Base-by-base conservation (phyloP, 2,113 vertebrate genomes). In the Chaetura pelagica region DNA sequence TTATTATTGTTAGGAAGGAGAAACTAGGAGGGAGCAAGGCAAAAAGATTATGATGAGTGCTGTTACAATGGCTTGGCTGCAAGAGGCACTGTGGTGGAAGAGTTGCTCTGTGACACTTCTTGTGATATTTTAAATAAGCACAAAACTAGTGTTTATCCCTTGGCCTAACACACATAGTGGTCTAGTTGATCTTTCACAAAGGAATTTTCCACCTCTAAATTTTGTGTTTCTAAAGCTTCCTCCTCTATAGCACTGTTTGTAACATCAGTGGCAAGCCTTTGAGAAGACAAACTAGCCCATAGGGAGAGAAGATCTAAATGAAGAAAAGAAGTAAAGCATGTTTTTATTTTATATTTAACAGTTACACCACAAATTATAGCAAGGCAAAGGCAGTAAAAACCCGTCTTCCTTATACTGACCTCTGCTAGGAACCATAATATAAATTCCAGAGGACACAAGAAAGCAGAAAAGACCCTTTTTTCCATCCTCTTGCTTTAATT, bases 201-300 rank as follows among this genome's bases (percentile, higher is more conserved):
- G 91, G 80, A 95, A 96, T 92, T 93, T 95, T 95, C 95, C 80
- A 23, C 87, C 84, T 82, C 90, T 90, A 49, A 81, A 89, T 90
- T 84, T 89, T 84, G 42, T 89, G 38, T 38, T 94, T 89, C 61
- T 84, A 52, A 90, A 63, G 73, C 66, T 84, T 94, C 40, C 57
- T 93, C 38, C 66, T 89, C 73, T 34, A 23, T 10, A 84, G 26
- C 27, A 27, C 48, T 68, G 32, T 74, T 94, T 93, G 68, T 77
- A 86, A 67, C 0, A 0, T 73, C 69, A 71, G 77, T 78, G 77
- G 44, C 80, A 94, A 93, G 91, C 64, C 73, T 93, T 9, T 0
- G 8, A 93, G 29, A 71, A 95, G 80, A 90, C 78, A 79, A 91
- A 89, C 84, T 44, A 90, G 79, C 61, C 59, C 75, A 71, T 1